A percentile compares a stretch with the other conserved stretches of the same genome.
Evolutionary conservation across 2,888 invertebrate genomes (phyloP).

Genomic region (Siphlonurus alternatus): DNA sequence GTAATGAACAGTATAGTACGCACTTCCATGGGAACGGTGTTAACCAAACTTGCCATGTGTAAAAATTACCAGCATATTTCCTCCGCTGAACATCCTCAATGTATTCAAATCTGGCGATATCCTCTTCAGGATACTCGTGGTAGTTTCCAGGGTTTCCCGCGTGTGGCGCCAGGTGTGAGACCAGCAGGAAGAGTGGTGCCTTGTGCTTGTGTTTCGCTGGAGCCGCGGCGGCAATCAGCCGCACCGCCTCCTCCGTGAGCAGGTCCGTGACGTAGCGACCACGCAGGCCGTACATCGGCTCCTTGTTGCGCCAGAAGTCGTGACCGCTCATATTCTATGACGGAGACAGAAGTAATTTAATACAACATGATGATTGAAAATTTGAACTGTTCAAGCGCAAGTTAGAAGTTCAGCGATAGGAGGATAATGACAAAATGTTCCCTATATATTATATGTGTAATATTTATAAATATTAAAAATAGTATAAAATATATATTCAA

Average conservation of each 20-base stretch:
- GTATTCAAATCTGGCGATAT: not conserved
- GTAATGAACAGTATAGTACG: no score
- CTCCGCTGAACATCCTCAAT: not conserved
- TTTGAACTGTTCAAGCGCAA: no score
- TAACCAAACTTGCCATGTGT: no score
- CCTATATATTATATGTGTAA: no score
- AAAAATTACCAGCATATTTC: not conserved
- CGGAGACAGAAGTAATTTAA: no score
- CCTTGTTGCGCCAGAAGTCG: slow-evolving; percentile 27
- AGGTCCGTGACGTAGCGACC: slow-evolving; percentile 31
- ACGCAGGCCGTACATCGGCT: slow-evolving; percentile 22
- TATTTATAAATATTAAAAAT: no score
- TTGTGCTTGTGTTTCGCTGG: not conserved
- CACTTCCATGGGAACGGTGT: no score
- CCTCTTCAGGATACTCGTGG: not conserved
- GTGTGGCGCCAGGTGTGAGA: not conserved
- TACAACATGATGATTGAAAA: no score
- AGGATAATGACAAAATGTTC: no score
- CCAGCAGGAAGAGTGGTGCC: not conserved
- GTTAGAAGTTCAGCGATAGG: no score
- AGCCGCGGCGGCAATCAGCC: slow-evolving; percentile 21
- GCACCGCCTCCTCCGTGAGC: slow-evolving; percentile 29
- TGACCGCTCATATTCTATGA: slow-evolving; percentile 20
- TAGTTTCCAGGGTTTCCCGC: not conserved
- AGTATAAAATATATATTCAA: no score